Conservation (phyloP, 2,113 vertebrate genomes). For the Odobenus rosmarus region DNA sequence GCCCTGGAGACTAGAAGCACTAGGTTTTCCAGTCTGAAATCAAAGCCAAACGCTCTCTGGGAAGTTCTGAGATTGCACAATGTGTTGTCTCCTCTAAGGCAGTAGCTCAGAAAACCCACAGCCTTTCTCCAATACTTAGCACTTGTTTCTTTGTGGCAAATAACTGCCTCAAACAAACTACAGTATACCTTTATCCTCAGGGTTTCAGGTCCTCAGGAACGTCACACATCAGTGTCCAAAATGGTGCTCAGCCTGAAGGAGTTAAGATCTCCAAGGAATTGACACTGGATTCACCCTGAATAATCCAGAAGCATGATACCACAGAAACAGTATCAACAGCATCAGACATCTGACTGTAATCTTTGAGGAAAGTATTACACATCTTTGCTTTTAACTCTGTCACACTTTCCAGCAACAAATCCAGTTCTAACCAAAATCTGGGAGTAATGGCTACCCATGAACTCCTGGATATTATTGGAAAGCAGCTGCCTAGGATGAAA, state of each 20-base stretch:
- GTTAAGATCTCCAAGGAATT: background rate
- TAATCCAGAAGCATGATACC: background rate
- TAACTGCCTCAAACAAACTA: constrained; percentile 57
- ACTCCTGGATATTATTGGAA: background rate
- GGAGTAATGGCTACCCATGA: background rate
- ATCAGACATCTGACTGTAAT: background rate
- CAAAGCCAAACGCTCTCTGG: constrained; percentile 67
- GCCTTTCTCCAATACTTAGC: constrained; percentile 61
- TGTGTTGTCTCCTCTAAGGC: constrained; percentile 59
- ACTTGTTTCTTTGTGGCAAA: constrained; percentile 47
- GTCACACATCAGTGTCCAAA: background rate
- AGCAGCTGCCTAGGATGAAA: background rate
- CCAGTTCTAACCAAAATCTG: background rate
- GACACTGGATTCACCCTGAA: background rate
- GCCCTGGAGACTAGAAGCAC: constrained; percentile 57
- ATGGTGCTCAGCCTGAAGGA: background rate
- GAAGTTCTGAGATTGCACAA: constrained; percentile 65
- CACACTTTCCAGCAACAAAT: background rate
- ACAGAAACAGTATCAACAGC: background rate
- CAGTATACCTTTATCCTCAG: background rate
- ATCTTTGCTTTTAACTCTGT: background rate
- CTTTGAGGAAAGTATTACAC: background rate
- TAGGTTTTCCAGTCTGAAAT: constrained; percentile 65
- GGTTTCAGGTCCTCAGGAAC: background rate
- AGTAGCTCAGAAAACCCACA: constrained; percentile 51